Percentiles rank a stretch among this genome's conserved stretches.
Evolutionary conservation across 2,113 vertebrate species (phyloP).

Genomic region (Pseudopipra pipra): DNA sequence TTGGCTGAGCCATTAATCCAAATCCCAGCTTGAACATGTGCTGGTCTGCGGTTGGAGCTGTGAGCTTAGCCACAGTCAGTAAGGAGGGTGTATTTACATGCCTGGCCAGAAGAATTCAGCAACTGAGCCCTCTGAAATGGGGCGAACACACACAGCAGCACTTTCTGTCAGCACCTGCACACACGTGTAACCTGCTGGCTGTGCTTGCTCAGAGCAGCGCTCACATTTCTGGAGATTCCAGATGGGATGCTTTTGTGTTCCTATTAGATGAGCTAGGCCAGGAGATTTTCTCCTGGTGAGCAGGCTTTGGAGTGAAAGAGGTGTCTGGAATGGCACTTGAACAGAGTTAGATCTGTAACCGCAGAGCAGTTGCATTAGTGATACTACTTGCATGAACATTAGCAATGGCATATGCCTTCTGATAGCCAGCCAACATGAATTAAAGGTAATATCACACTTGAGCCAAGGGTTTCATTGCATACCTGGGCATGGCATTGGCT

Average conservation of each 20-base stretch:
- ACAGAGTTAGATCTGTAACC: neutral
- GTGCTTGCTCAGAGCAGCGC: fast-evolving
- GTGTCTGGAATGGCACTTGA: neutral
- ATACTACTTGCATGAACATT: neutral
- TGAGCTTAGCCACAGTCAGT: neutral
- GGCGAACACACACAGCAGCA: neutral
- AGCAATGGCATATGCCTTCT: neutral
- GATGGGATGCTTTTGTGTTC: neutral
- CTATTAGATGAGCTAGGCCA: neutral
- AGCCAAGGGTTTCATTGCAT: neutral
- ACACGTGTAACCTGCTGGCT: neutral
- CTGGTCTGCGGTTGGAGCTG: neutral
- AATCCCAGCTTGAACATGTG: neutral
- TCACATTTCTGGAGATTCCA: neutral
- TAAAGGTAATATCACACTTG: neutral
- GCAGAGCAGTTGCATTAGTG: neutral
- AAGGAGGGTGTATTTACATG: neutral
- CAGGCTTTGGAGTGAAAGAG: neutral
- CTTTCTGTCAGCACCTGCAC: neutral
- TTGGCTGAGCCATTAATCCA: neutral
- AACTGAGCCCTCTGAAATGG: neutral
- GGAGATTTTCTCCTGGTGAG: neutral
- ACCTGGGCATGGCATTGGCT: neutral
- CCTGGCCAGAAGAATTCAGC: neutral
- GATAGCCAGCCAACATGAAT: neutral